These are phyloP conservation scores for Wiebesia pumilae DNA, from an alignment of 1,140 invertebrate species.

Conservation along the genomic window DNA sequence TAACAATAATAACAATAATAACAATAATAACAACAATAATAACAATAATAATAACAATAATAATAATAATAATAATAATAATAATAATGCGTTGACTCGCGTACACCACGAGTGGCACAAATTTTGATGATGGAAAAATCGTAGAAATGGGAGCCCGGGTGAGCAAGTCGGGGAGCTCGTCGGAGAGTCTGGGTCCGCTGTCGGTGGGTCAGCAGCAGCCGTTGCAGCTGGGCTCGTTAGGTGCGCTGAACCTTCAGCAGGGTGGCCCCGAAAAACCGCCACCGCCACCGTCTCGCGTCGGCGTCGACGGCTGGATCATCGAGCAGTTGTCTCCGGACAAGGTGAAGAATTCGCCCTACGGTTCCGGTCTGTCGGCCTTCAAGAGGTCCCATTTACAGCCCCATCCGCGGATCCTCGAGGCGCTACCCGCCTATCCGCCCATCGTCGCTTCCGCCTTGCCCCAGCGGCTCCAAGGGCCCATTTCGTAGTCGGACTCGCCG, in stretches of 20 bases:
- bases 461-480: conserved; percentile 18
- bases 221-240: conserved; percentile 6
- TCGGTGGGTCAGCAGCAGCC: conserved; percentile 9
- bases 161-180: conserved; percentile 69
- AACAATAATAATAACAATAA: no score
- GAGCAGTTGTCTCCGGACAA: neutral
- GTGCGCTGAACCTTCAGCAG: conserved; percentile 1
- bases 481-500: neutral
- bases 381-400: conserved; percentile 25
- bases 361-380: neutral
- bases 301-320: conserved; percentile 28
- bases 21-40: no score
- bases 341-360: neutral
- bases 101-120: no score
- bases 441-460: conserved; percentile 15
- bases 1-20: no score
- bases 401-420: conserved; percentile 67
- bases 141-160: conserved; percentile 64
- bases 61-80: no score
- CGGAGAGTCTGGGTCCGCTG: conserved; percentile 23
- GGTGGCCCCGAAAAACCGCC: neutral
- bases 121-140: neutral
- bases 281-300: neutral
- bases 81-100: neutral
- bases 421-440: conserved; percentile 64